These are phyloP conservation scores for Synergus gifuensis DNA, from an alignment of 2,888 invertebrate species.

Conservation along the genomic window DNA sequence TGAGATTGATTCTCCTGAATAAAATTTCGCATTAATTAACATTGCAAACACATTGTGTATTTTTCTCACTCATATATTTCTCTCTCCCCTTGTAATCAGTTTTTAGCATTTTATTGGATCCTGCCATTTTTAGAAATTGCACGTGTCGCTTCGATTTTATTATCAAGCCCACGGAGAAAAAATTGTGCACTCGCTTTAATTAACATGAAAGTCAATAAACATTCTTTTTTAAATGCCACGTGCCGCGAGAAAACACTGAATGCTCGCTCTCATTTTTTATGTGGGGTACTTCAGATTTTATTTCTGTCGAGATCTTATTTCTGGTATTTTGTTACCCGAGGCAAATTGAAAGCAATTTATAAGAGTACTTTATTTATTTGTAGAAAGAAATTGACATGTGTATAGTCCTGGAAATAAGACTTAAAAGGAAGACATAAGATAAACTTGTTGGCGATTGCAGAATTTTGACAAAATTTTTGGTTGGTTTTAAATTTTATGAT, in stretches of 20 bases:
- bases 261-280: constrained; percentile 21
- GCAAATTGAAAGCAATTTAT: neutral
- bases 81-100: neutral
- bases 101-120: constrained; percentile 9
- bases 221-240: constrained; percentile 30
- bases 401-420: neutral
- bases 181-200: constrained; percentile 16
- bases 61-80: constrained; percentile 1
- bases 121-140: neutral
- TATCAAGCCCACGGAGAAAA: neutral
- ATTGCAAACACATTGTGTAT: neutral
- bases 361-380: neutral
- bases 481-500: neutral
- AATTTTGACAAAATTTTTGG: neutral
- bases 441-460: neutral
- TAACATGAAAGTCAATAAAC: constrained; percentile 35
- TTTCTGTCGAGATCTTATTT: neutral
- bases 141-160: constrained; percentile 14
- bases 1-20: constrained; percentile 12
- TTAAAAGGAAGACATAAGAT: neutral
- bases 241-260: constrained; percentile 13
- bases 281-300: constrained; percentile 7
- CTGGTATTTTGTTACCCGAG: neutral
- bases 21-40: constrained; percentile 24
- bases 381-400: neutral